phyloP scores from a whole-genome alignment of 53 echinoderm and acorn worm species.

The Holothuria scabra region DNA sequence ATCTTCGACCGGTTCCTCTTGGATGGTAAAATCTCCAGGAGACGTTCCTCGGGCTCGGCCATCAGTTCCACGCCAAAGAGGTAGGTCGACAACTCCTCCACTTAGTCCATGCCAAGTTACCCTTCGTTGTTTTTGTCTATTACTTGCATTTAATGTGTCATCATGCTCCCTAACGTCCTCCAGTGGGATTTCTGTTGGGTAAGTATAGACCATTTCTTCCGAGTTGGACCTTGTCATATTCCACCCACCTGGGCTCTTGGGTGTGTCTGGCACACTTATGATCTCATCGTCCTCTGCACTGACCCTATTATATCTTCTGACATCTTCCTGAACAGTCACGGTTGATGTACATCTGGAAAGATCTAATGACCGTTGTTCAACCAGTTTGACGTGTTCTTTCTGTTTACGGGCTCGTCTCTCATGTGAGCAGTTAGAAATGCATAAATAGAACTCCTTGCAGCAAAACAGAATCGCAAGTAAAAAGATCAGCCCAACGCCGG shows the following conservation, averaged over 20 bases:
- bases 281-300: background rate
- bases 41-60: too few species aligned
- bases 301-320: conserved; percentile 9
- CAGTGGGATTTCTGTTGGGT: background rate
- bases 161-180: background rate
- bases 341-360: background rate
- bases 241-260: conserved; percentile 18
- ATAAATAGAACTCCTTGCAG: conserved; percentile 30
- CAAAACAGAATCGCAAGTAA: conserved; percentile 24
- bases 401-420: background rate
- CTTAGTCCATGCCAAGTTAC: conserved; percentile 20
- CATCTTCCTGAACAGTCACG: conserved; percentile 7
- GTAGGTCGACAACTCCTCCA: background rate
- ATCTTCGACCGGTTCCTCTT: too few species aligned
- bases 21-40: too few species aligned
- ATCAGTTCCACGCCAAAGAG: too few species aligned
- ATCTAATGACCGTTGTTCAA: conserved; percentile 2
- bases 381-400: background rate
- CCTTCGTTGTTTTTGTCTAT: background rate
- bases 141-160: background rate
- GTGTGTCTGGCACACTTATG: background rate
- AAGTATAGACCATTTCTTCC: conserved; percentile 12
- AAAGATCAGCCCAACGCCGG: conserved; percentile 12
- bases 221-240: conserved; percentile 27
- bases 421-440: conserved; percentile 18